Evolutionary conservation across 2,888 invertebrate genomes (phyloP).

Genomic region (Noctua janthe): DNA sequence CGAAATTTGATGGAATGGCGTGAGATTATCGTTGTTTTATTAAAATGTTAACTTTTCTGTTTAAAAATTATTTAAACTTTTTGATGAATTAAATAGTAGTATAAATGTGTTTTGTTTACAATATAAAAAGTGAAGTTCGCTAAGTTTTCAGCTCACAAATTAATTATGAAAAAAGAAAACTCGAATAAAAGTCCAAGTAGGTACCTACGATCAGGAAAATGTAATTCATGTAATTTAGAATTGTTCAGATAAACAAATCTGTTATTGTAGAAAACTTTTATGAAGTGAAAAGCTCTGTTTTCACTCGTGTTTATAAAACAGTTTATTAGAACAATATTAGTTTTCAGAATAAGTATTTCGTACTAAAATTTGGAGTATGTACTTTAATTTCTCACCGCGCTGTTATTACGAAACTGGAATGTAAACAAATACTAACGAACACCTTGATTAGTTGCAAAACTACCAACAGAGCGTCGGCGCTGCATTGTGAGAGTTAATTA

Average conservation of each 20-base stretch:
- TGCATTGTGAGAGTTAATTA: slow-evolving; percentile 63
- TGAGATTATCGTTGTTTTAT: slow-evolving; percentile 6
- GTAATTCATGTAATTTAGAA: not conserved
- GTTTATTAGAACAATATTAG: slow-evolving; percentile 11
- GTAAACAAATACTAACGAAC: slow-evolving; percentile 69
- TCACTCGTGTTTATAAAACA: not conserved
- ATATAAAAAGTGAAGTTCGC: not conserved
- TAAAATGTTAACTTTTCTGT: not conserved
- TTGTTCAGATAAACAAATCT: not conserved
- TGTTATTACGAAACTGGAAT: slow-evolving; percentile 62
- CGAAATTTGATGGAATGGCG: not conserved
- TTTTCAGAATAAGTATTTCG: slow-evolving; percentile 19
- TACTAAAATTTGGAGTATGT: slow-evolving; percentile 12
- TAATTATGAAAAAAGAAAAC: not conserved
- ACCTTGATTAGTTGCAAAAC: slow-evolving; percentile 67
- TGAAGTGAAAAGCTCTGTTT: slow-evolving; percentile 3
- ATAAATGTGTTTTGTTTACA: not conserved
- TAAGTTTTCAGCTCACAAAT: not conserved
- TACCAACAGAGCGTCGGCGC: slow-evolving; percentile 43
- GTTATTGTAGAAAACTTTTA: slow-evolving; percentile 1
- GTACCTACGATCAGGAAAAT: not conserved
- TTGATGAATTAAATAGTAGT: not conserved
- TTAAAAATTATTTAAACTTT: not conserved
- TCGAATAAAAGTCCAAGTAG: not conserved
- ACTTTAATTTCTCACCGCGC: slow-evolving; percentile 41